Percentiles rank a stretch among this genome's conserved stretches.
These are phyloP conservation scores for Trachelus stipa DNA, from an alignment of 2,888 invertebrate species.

Conservation along the genomic window DNA sequence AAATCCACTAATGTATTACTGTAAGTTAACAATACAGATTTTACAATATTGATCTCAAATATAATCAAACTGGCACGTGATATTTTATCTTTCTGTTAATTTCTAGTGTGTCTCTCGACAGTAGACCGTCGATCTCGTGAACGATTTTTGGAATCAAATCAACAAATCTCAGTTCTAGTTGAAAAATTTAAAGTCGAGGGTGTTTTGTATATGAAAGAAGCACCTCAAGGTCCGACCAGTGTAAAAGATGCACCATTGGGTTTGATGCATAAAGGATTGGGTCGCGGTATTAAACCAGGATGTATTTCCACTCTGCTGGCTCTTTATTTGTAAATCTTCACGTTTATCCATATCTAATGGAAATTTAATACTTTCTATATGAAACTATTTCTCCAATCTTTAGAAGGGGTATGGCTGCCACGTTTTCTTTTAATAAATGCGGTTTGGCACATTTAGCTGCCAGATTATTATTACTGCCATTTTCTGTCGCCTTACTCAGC, in stretches of 20 bases:
- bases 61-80: not conserved
- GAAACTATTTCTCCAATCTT: constrained; percentile 12
- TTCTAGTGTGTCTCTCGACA: constrained; percentile 80
- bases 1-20: constrained; percentile 97
- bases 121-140: constrained; percentile 87
- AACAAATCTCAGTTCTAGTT: constrained; percentile 90
- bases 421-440: constrained; percentile 80
- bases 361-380: constrained; percentile 13
- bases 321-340: constrained; percentile 53
- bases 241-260: constrained; percentile 58
- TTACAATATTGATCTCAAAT: not conserved
- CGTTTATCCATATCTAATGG: constrained; percentile 8
- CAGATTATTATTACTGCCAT: constrained; percentile 79
- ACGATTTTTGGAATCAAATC: constrained; percentile 92
- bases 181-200: constrained; percentile 93
- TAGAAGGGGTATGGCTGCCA: constrained; percentile 82
- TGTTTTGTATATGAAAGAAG: constrained; percentile 77
- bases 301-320: constrained; percentile 61
- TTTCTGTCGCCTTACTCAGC: constrained; percentile 66
- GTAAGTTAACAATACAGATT: constrained; percentile 71
- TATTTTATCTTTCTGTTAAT: not conserved
- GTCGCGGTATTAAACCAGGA: constrained; percentile 60
- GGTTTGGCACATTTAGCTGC: constrained; percentile 83
- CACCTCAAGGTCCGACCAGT: constrained; percentile 55
- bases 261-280: constrained; percentile 57